Percentiles rank a stretch among this genome's conserved stretches.
Evolutionary conservation across 2,113 vertebrate species (phyloP).

Genomic region (Antechinus flavipes): DNA sequence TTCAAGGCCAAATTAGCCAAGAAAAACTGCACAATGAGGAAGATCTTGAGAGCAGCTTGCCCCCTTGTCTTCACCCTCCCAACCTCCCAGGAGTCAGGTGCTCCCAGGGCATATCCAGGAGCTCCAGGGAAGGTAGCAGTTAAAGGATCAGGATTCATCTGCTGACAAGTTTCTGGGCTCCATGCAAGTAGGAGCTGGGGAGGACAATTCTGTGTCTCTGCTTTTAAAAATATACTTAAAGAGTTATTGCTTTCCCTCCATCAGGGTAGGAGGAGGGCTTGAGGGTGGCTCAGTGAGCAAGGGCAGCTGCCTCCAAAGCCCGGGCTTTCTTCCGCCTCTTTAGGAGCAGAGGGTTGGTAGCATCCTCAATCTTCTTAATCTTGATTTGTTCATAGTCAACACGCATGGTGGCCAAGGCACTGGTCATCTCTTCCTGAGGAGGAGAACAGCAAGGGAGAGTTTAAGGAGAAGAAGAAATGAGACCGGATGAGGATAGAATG

Average conservation of each 20-base stretch:
- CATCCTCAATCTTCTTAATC: constrained; percentile 98
- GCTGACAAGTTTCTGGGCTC: not conserved
- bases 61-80: constrained; percentile 16
- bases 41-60: constrained; percentile 53
- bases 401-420: constrained; percentile 98
- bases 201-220: constrained; percentile 62
- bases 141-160: constrained; percentile 38
- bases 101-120: not conserved
- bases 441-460: not conserved
- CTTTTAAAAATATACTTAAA: constrained; percentile 65
- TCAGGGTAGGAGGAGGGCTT: not conserved
- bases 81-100: not conserved
- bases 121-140: not conserved
- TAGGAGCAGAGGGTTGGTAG: constrained; percentile 95
- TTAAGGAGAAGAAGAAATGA: too few species aligned
- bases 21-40: constrained; percentile 62
- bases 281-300: constrained; percentile 82
- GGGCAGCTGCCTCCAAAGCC: constrained; percentile 77
- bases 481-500: rapidly evolving
- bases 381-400: constrained; percentile 99
- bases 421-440: constrained; percentile 98
- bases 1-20: constrained; percentile 67
- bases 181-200: not conserved
- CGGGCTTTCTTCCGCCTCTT: constrained; percentile 96
- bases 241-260: constrained; percentile 75